phyloP scores from a whole-genome alignment of 2,113 vertebrate genomes.

The Murina feae region DNA sequence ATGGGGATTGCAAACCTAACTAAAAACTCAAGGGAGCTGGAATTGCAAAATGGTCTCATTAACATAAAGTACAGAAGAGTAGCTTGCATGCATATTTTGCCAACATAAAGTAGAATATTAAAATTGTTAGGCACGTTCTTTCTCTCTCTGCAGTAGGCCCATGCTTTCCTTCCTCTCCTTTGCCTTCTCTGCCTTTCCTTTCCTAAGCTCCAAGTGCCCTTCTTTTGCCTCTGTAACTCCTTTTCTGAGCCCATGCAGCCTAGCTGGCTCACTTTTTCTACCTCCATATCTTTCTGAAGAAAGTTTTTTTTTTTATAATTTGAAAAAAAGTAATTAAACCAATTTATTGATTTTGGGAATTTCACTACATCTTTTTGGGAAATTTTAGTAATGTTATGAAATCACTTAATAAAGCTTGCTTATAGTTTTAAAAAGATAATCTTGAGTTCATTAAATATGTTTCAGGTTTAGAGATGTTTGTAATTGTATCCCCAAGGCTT shows the following conservation, averaged over 20 bases:
- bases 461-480: not conserved
- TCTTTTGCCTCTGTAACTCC: not conserved
- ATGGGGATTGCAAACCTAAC: not conserved
- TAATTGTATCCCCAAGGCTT: not conserved
- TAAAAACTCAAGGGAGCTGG: not conserved
- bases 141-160: not conserved
- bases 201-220: not conserved
- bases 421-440: not conserved
- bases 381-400: not conserved
- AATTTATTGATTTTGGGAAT: not conserved
- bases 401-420: conserved; percentile 7
- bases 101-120: not conserved
- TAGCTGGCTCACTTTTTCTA: not conserved
- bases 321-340: not conserved
- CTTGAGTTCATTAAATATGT: not conserved
- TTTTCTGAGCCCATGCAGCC: not conserved
- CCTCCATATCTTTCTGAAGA: not conserved
- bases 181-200: not conserved
- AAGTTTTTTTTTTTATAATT: not conserved
- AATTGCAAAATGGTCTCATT: not conserved
- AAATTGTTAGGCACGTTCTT: not conserved
- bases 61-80: not conserved
- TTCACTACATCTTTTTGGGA: not conserved
- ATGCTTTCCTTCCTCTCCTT: not conserved
- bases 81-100: not conserved